Base-by-base conservation (phyloP, 2,113 vertebrate species). In the Myanophis thanlyinensis region DNA sequence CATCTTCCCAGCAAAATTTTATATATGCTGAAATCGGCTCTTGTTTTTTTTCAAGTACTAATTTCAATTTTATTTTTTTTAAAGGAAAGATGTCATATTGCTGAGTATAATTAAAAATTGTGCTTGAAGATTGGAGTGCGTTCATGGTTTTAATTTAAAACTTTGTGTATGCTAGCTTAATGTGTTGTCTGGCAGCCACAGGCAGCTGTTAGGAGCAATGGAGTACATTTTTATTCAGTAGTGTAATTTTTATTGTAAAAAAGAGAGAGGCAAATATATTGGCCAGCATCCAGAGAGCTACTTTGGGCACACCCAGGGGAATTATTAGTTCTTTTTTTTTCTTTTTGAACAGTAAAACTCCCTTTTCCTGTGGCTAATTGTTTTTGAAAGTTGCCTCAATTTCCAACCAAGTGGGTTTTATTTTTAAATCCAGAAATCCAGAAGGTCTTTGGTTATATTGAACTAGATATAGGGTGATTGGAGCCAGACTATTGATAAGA, bases 61-160 rank as follows among this genome's bases (percentile, higher is more conserved):
- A 47, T 49, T 9, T 87, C 51, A 20, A 22, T 67, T 47, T 48
- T 88, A 87, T 46, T 56, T 2, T 92, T 54, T 56, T 35, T 85
- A 3, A 44, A 80, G 7, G 20, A 62, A 91, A 87, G 56, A 87
- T 87, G 54, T 89, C 51, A 92, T 73, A 47, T 30, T 84, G 11
- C 40, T 87, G 85, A 85, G 56, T 89, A 89, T 89, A n/a, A 30
- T 80, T 85, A 80, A 51, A 89, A 56, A 85, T 89, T 67, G 35
- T 88, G 59, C 59, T 80, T 30, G 53, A 84, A 92, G 30, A 30
- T 18, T 89, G 87, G 87, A 91, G n/a, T 91, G 89, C 25, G 85
- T 91, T 89, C 47, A 35, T 91, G 20, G 51, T 85, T 92, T 91
- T 56, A 92, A 92, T 94, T 89, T 89, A 91, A 90, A 92, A 85